Conservation (phyloP, 2,888 invertebrate genomes). For the Nymphalis urticae region DNA sequence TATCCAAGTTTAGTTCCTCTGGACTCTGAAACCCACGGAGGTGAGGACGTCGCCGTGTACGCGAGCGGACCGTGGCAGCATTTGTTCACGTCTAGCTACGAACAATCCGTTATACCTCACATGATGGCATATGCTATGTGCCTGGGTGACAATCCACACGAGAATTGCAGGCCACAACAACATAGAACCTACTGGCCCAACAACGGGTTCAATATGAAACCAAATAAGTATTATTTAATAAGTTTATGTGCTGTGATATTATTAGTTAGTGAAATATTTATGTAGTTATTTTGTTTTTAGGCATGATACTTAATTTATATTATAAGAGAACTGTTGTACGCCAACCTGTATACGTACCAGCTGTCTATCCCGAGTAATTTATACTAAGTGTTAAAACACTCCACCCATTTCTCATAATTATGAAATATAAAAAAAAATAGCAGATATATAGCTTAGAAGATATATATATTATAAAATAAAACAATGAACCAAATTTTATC, state of each 20-base stretch:
- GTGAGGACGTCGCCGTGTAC: constrained; percentile 89
- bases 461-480: too few relatives aligned
- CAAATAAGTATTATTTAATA: constrained; percentile 42
- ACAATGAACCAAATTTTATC: too few relatives aligned
- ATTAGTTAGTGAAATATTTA: constrained; percentile 39
- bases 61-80: constrained; percentile 89
- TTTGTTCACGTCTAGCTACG: constrained; percentile 88
- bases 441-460: too few relatives aligned
- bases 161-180: constrained; percentile 52
- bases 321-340: neutral
- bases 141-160: constrained; percentile 78
- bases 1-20: constrained; percentile 84
- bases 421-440: too few relatives aligned
- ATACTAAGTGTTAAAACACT: too few relatives aligned
- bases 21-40: constrained; percentile 86
- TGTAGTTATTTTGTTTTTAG: constrained; percentile 37
- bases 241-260: constrained; percentile 52
- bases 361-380: too few relatives aligned
- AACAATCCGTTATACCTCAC: constrained; percentile 89
- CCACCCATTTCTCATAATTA: too few relatives aligned
- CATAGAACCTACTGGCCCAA: constrained; percentile 45
- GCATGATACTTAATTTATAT: constrained; percentile 35
- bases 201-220: constrained; percentile 39
- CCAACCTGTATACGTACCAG: too few relatives aligned
- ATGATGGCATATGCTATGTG: constrained; percentile 88